These are phyloP conservation scores for Natrix natrix DNA, from an alignment of 2,797 vertebrate genomes.

Conservation along the genomic window DNA sequence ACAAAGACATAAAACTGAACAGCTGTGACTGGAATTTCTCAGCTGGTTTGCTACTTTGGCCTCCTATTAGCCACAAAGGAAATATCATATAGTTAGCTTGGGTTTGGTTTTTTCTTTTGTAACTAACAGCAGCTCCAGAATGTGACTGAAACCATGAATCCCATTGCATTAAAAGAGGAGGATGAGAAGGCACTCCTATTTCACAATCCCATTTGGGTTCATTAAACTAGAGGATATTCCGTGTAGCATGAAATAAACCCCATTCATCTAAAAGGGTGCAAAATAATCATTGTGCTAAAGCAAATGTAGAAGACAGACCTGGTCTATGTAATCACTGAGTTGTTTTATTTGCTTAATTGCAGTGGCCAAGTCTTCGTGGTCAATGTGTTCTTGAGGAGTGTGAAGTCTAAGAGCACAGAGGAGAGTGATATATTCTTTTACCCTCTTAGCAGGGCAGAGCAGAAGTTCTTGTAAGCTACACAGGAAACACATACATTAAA, in stretches of 20 bases:
- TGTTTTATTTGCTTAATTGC: constrained; percentile 71
- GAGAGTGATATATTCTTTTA: constrained; percentile 80
- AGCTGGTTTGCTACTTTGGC: neutral
- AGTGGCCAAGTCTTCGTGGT: constrained; percentile 70
- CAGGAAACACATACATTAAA: constrained; percentile 4
- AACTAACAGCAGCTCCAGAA: neutral
- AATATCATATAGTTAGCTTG: neutral
- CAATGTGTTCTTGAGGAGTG: constrained; percentile 73
- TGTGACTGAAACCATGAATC: neutral
- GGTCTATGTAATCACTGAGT: constrained; percentile 72
- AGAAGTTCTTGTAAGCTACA: constrained; percentile 84
- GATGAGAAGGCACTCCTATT: neutral
- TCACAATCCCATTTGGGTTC: neutral
- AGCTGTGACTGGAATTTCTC: neutral
- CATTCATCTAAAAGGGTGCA: neutral
- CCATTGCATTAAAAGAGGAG: neutral
- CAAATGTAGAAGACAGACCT: constrained; percentile 69
- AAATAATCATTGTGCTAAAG: neutral
- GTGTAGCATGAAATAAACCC: neutral
- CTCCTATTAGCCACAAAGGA: neutral
- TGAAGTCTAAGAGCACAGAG: constrained; percentile 78
- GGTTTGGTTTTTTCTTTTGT: neutral
- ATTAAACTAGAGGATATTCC: neutral
- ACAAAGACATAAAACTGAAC: neutral
- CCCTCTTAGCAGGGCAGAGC: constrained; percentile 75